A percentile compares a stretch with the other conserved stretches of the same genome.
phyloP scores from a whole-genome alignment of 2,888 invertebrate species.

The Eudasyphora cyanicolor region DNA sequence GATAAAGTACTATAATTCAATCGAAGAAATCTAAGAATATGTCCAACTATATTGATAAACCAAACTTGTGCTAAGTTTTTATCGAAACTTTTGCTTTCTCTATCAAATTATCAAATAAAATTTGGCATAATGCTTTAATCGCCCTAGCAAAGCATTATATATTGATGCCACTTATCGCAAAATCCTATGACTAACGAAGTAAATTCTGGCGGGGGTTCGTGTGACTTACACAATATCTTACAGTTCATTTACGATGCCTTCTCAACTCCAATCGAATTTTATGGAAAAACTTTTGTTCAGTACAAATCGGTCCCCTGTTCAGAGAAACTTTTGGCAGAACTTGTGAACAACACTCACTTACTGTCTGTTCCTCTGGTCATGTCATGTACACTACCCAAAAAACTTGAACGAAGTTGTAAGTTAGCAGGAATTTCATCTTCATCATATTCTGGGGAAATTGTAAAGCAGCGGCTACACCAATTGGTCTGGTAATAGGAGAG shows the following conservation, averaged over 20 bases:
- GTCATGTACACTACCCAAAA: background rate
- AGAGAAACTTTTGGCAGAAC: background rate
- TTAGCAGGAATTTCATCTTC: background rate
- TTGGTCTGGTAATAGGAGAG: slow-evolving; percentile 32
- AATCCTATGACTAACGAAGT: background rate
- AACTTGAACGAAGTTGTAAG: background rate
- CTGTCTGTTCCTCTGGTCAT: background rate
- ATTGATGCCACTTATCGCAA: background rate
- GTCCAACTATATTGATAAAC: too few species aligned
- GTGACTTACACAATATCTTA: background rate
- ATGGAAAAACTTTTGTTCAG: background rate
- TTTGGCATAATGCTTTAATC: too few species aligned
- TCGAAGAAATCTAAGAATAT: too few species aligned
- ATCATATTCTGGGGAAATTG: too few species aligned
- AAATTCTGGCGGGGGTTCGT: background rate
- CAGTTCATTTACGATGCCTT: background rate
- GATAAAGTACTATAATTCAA: too few species aligned
- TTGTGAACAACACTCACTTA: background rate
- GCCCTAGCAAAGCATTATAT: too few species aligned
- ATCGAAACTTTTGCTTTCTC: too few species aligned
- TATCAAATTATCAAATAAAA: too few species aligned
- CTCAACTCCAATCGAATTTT: slow-evolving; percentile 14
- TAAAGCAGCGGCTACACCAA: slow-evolving; percentile 39
- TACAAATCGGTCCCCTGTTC: slow-evolving; percentile 3
- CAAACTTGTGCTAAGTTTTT: too few species aligned